Percentiles rank a stretch among this genome's conserved stretches.
Conservation (phyloP, 2,113 vertebrate genomes). For the Tetrao urogallus region DNA sequence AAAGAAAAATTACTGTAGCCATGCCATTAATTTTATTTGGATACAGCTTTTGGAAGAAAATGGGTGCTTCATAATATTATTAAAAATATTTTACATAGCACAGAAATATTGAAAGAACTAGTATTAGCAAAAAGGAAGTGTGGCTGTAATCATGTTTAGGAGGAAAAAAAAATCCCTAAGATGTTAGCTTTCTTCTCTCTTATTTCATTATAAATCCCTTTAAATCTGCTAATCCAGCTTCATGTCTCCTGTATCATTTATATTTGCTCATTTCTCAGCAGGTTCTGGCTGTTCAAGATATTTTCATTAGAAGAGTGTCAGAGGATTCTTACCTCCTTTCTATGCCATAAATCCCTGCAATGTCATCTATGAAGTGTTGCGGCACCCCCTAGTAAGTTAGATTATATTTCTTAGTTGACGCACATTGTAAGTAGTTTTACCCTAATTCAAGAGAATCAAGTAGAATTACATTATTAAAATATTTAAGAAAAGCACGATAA, state of each 20-base stretch:
- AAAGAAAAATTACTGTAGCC: background rate
- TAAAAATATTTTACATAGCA: background rate
- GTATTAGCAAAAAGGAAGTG: background rate
- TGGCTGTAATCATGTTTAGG: background rate
- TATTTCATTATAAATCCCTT: slow-evolving; percentile 67
- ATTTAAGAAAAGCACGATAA: background rate
- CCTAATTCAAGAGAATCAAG: background rate
- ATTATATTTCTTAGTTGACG: background rate
- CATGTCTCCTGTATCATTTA: slow-evolving; percentile 55
- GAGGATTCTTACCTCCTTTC: background rate
- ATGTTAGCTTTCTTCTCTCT: slow-evolving; percentile 37
- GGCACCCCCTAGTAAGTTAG: background rate
- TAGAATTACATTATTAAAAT: background rate
- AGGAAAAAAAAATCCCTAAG: background rate
- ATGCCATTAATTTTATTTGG: background rate
- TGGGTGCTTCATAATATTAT: background rate
- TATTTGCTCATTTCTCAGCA: slow-evolving; percentile 65
- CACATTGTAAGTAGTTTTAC: background rate
- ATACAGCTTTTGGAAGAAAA: background rate
- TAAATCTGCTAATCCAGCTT: slow-evolving; percentile 64
- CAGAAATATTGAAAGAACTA: background rate
- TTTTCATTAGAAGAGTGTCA: slow-evolving; percentile 13
- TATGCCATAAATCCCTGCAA: slow-evolving; percentile 6
- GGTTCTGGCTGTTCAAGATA: slow-evolving; percentile 17
- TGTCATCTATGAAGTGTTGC: background rate